These are phyloP conservation scores for Catostylus mosaicus DNA, from an alignment of 30 jellyfish, hydroid and myxozoan genomes.

Conservation along the genomic window DNA sequence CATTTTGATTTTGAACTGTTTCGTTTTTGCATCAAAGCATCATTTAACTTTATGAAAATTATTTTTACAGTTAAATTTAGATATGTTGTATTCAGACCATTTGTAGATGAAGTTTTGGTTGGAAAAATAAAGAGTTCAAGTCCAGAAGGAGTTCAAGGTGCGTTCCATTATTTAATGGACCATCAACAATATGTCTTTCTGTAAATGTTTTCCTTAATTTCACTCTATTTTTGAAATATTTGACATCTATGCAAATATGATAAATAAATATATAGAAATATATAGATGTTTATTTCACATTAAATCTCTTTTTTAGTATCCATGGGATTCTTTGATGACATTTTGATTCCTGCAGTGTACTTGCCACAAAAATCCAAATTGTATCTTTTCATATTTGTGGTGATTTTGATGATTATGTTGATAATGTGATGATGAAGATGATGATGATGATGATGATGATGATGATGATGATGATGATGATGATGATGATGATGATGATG, in stretches of 20 bases:
- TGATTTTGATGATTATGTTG: not conserved
- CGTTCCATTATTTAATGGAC: no score
- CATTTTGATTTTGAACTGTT: no score
- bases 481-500: no score
- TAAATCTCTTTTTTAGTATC: slow-evolving; percentile 84
- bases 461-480: no score
- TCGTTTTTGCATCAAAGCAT: no score
- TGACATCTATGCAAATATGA: not conserved
- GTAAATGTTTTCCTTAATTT: no score
- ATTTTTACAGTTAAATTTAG: slow-evolving; percentile 78
- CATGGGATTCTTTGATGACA: slow-evolving; percentile 93
- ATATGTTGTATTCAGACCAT: slow-evolving; percentile 96
- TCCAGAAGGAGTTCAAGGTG: slow-evolving; percentile 96
- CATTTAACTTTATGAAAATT: no score
- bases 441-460: no score
- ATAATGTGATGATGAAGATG: no score
- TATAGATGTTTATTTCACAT: no score
- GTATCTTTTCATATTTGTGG: slow-evolving; percentile 67
- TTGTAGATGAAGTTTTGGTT: slow-evolving; percentile 89
- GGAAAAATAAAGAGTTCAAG: slow-evolving; percentile 87
- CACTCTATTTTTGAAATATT: not conserved
- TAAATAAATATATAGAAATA: not conserved
- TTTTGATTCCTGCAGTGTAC: slow-evolving; percentile 86
- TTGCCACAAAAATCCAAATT: slow-evolving; percentile 93
- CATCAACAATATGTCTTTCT: no score